Evolutionary conservation across 1,140 invertebrate genomes (phyloP), one percentile per base, ranked within the genome.

Genomic region (Trichogramma pretiosum): DNA sequence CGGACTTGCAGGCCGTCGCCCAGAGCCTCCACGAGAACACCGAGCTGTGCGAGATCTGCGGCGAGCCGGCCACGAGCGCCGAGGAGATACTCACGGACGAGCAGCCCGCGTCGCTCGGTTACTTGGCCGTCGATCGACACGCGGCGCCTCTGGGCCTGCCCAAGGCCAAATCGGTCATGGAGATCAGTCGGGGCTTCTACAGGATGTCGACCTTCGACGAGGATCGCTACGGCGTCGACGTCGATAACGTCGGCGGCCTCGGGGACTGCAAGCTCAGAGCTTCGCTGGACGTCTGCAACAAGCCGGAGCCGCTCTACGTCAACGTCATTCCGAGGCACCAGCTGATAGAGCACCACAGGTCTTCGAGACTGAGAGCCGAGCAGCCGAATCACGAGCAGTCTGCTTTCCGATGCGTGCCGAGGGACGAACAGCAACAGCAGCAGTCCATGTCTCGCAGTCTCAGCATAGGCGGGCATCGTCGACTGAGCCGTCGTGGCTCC

Each of bases 11-110:
- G 2, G 21, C 41, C 23, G n/a, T n/a, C 1, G n/a, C 32, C 13
- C 44, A 52, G 16, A 50, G 41, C 16, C 33, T 51, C 5, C 53
- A 33, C n/a, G 58, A 62, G 19, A 51, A 50, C 3, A 13, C 21
- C 4, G 64, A 67, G 18, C 39, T 66, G 2, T 72, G 70, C 33
- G 64, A 68, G 36, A 70, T 72, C 17, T 71, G 68, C 41, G 67
- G 62, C 2, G 67, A 70, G 35, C 52, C 60, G 0, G 63, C 62
- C 0, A 50, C 58, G 17, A 54, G 43, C 5, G 37, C 59, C 5
- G 53, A 61, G 8, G 57, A 62, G 13, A 34, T 46, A 0, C 24
- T 48, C 3, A 46, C 38, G 14, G 14, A 47, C n/a, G 38, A 51
- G 41, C 26, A 46, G 50, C 9, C 43, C 32, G 32, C 28, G 17